These are phyloP conservation scores for Trematomus loennbergii DNA, from an alignment of 2,113 vertebrate genomes.

Conservation along the genomic window DNA sequence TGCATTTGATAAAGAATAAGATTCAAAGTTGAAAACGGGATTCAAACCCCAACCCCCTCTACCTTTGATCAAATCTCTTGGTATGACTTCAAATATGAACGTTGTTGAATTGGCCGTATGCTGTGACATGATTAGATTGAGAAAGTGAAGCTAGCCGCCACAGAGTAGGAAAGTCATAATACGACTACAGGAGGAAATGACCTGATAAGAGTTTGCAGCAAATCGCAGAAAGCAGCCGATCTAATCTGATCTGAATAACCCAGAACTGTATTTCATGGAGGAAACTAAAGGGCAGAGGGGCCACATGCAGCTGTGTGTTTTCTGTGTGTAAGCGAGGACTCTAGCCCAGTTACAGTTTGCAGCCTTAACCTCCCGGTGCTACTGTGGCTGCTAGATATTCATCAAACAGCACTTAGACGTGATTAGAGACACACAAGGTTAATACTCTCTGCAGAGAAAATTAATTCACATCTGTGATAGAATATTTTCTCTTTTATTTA, in stretches of 20 bases:
- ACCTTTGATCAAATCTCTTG: background rate
- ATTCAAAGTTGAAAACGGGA: too few species aligned
- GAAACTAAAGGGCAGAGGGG: constrained; percentile 6
- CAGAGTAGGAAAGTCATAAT: constrained; percentile 6
- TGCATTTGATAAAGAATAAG: background rate
- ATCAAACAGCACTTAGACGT: constrained; percentile 34
- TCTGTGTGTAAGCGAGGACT: background rate
- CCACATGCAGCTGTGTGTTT: constrained; percentile 7
- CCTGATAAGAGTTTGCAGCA: constrained; percentile 9
- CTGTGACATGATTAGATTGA: background rate
- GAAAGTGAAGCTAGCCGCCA: background rate
- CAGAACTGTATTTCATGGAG: constrained; percentile 1
- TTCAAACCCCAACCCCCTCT: background rate
- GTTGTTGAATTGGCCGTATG: background rate
- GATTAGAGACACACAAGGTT: constrained; percentile 2
- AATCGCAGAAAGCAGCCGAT: constrained; percentile 17
- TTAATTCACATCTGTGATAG: constrained; percentile 1
- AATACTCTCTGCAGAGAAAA: constrained; percentile 9
- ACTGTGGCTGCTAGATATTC: constrained; percentile 27
- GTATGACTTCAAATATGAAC: background rate
- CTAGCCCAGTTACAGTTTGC: constrained; percentile 26
- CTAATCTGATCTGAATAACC: constrained; percentile 13
- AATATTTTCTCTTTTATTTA: background rate
- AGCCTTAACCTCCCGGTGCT: constrained; percentile 12
- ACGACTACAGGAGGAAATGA: constrained; percentile 12